Base-by-base conservation (phyloP, 2,888 invertebrate genomes). In the Ophion slaviceki region DNA sequence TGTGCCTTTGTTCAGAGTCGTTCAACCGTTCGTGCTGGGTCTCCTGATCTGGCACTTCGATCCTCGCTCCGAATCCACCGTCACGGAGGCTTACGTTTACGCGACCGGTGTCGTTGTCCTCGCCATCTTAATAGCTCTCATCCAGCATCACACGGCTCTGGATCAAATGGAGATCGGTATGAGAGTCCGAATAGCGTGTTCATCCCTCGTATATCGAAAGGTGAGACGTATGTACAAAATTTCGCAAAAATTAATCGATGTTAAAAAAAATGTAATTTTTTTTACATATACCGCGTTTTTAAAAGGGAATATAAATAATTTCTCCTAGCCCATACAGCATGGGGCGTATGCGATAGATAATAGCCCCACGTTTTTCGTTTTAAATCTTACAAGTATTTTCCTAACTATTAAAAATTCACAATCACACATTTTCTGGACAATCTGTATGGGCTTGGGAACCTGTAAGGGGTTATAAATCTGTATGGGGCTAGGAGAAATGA, bases 191-290 rank as follows among this genome's bases (percentile, higher is more conserved):
- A 95, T 98, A 78, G 97, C 97, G 0, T 95, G 96, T 89, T 97
- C 97, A 91, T 97, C 97, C 0, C 93, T 98, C n/a, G 93, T 98
- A 86, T 98, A 97, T 92, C 95, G 97, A 95, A 98, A 98, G 95
- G 97, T 97, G 94, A 88, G 70, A 59, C 47, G 77, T 32, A 53
- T 36, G 1, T 57, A 17, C 8, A 7, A 62, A 0, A 74, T 24
- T 66, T 11, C 20, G 6, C 32, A 32, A 32, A 32, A 32, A 4
- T 4, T 32, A 32, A 32, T 32, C 32, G 32, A 32, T 32, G 32
- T 32, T 32, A 1, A 24, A 24, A 24, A 24, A 24, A 24, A 24
- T 24, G 24, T 24, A 24, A 24, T 24, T 24, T 24, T 24, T 24
- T 24, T 24, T 24, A 24, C 24, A 24, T 24, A 24, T 32, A 32